Conservation (phyloP, 1,140 invertebrate genomes). For the Trachymyrmex cornetzi region DNA sequence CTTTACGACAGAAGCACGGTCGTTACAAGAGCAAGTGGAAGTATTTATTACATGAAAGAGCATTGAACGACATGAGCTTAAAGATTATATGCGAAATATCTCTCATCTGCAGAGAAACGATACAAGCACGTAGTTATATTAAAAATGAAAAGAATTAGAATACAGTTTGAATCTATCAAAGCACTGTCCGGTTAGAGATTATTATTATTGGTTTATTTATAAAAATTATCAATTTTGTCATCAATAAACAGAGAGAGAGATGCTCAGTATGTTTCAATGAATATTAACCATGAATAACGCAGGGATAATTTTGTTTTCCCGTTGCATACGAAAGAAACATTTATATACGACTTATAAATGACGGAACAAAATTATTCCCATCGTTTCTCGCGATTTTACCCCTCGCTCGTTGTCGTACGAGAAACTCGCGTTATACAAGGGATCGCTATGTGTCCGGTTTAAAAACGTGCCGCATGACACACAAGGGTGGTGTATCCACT, state of each 20-base stretch:
- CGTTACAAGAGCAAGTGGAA: too few relatives aligned
- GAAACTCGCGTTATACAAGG: constrained; percentile 50
- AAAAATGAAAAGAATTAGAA: too few relatives aligned
- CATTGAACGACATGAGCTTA: too few relatives aligned
- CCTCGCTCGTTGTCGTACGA: constrained; percentile 23
- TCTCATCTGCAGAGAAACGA: too few relatives aligned
- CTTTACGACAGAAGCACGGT: too few relatives aligned
- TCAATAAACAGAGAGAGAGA: too few relatives aligned
- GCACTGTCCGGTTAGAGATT: background rate
- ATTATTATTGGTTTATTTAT: constrained; percentile 14
- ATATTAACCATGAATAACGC: background rate
- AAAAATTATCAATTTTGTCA: background rate
- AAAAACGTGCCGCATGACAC: constrained; percentile 62
- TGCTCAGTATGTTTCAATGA: background rate
- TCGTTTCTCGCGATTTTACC: constrained; percentile 20
- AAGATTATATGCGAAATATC: too few relatives aligned
- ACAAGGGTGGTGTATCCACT: constrained; percentile 61
- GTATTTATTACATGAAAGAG: too few relatives aligned
- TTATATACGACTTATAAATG: constrained; percentile 18
- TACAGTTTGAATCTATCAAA: background rate
- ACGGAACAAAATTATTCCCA: constrained; percentile 41
- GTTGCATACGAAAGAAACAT: background rate
- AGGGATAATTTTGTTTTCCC: background rate
- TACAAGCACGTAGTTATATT: too few relatives aligned
- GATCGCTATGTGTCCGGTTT: constrained; percentile 52